Conservation (phyloP, 2,113 vertebrate genomes). For the Syngnathus typhle region DNA sequence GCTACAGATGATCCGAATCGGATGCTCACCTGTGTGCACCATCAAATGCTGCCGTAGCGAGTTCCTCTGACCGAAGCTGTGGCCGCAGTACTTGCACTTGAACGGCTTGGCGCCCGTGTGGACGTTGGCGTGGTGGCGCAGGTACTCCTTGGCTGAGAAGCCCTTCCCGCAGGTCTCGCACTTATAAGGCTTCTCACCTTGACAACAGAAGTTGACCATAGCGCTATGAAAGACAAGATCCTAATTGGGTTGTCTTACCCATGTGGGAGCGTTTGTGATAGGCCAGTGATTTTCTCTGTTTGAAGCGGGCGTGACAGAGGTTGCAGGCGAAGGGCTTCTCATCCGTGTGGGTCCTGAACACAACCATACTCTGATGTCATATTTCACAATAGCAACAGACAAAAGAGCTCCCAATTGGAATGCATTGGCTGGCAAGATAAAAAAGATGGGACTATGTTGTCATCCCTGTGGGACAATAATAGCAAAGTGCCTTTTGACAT, state of each 20-base stretch:
- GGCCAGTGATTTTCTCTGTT: constrained; percentile 96
- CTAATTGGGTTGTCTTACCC: constrained; percentile 67
- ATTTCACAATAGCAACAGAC: too few species aligned
- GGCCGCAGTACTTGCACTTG: constrained; percentile 86
- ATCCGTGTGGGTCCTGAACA: constrained; percentile 88
- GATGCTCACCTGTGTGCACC: constrained; percentile 85
- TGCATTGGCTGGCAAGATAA: too few species aligned
- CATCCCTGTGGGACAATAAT: too few species aligned
- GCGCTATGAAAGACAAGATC: not conserved
- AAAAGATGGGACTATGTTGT: too few species aligned
- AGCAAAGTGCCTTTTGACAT: too few species aligned
- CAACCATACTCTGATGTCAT: not conserved
- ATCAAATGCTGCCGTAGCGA: constrained; percentile 95
- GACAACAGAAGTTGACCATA: not conserved
- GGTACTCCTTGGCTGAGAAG: constrained; percentile 95
- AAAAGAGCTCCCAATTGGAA: too few species aligned
- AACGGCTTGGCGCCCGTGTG: constrained; percentile 91
- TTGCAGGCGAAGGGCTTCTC: constrained; percentile 96
- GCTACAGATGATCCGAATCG: too few species aligned
- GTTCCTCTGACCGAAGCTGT: constrained; percentile 93
- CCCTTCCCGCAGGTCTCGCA: constrained; percentile 97
- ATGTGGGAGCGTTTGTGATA: constrained; percentile 96
- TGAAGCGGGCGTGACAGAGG: constrained; percentile 88
- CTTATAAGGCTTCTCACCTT: constrained; percentile 96
- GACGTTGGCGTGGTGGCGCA: constrained; percentile 92